Conservation (phyloP, 2,888 invertebrate species). For the Tolmerus cingulatus region DNA sequence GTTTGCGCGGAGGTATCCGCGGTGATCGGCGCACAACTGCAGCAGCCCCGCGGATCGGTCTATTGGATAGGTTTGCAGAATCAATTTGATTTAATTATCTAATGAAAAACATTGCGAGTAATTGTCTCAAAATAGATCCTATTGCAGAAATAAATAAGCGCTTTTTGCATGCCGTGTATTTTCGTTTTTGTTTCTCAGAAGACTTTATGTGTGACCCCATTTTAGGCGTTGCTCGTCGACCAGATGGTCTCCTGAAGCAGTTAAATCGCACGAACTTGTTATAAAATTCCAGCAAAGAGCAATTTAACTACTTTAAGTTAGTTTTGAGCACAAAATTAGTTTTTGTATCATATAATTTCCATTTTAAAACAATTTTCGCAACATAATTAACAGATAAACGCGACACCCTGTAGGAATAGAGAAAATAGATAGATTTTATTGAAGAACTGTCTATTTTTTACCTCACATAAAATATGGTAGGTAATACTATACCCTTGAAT, state of each 20-base stretch:
- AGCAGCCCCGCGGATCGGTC: not conserved
- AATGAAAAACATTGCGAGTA: conserved; percentile 5
- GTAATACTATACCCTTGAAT: too few relatives aligned
- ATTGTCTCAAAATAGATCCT: not conserved
- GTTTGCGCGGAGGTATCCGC: not conserved
- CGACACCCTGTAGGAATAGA: not conserved
- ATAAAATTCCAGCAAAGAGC: not conserved
- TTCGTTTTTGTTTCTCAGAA: not conserved
- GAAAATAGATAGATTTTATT: not conserved
- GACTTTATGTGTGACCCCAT: not conserved
- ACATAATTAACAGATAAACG: not conserved
- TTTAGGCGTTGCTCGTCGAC: not conserved
- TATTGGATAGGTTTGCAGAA: conserved; percentile 11
- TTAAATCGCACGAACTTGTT: not conserved
- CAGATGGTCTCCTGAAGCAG: not conserved
- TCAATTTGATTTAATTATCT: conserved; percentile 38
- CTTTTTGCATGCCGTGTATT: not conserved
- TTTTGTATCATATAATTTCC: not conserved
- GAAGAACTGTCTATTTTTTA: not conserved
- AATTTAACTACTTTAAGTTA: not conserved
- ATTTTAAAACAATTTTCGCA: not conserved
- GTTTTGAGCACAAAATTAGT: not conserved
- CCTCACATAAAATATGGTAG: not conserved
- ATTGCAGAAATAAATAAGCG: not conserved
- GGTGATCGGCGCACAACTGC: not conserved